Conservation (phyloP, 2,797 vertebrate species). For the Phoxinus dragarum region DNA sequence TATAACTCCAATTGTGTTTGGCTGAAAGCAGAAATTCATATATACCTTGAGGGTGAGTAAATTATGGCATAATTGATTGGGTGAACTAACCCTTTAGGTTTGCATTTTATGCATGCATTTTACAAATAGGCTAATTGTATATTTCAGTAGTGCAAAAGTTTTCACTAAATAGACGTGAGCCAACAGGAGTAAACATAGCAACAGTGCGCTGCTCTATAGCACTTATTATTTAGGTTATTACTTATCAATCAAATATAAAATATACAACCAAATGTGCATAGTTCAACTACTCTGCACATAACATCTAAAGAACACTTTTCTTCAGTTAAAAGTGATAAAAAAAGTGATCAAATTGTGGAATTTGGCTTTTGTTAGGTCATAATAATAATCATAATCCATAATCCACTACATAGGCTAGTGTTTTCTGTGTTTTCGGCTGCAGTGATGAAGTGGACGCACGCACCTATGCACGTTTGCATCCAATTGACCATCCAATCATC, state of each 20-base stretch:
- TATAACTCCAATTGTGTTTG: too few relatives aligned
- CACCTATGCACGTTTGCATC: too few relatives aligned
- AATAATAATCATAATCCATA: not conserved
- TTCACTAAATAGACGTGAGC: not conserved
- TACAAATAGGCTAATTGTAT: not conserved
- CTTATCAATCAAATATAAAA: not conserved
- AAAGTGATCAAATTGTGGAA: not conserved
- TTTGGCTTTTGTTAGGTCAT: not conserved
- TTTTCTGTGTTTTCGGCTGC: too few relatives aligned
- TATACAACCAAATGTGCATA: too few relatives aligned
- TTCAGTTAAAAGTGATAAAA: not conserved
- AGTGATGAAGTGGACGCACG: too few relatives aligned
- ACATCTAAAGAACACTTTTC: not conserved
- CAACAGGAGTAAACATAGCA: conserved; percentile 5
- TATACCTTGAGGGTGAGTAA: too few relatives aligned
- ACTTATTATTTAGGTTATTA: not conserved
- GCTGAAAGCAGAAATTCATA: too few relatives aligned
- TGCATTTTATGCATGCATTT: not conserved
- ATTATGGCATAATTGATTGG: too few relatives aligned
- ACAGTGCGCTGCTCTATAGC: not conserved
- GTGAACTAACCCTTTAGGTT: not conserved
- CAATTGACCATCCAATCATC: not conserved
- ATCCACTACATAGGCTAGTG: too few relatives aligned
- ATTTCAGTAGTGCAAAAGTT: not conserved
- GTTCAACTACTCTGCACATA: too few relatives aligned